Evolutionary conservation across 1,140 invertebrate genomes (phyloP).

Genomic region (Drosophila eugracilis): DNA sequence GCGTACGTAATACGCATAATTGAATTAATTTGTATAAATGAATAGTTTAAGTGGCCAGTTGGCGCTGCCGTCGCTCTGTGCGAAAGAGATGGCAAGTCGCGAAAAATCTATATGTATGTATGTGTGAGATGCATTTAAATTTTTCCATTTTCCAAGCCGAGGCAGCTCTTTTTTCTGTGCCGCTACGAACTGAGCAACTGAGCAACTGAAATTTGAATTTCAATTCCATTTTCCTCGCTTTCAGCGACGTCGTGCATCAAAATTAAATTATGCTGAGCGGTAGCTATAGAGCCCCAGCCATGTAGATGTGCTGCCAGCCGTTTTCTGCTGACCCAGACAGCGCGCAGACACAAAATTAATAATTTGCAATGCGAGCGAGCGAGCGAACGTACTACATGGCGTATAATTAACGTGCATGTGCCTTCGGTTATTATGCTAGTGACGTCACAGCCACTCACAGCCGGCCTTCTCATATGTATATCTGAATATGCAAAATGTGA

Average conservation of each 20-base stretch:
- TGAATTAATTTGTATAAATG: conserved; percentile 84
- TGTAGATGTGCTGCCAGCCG: too few species aligned
- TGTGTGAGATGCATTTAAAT: conserved; percentile 74
- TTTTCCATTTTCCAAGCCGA: conserved; percentile 69
- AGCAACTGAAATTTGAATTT: conserved; percentile 77
- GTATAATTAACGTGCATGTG: conserved; percentile 83
- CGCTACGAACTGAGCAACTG: conserved; percentile 43
- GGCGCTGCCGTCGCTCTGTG: conserved; percentile 37
- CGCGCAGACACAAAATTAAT: conserved; percentile 79
- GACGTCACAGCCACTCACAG: conserved; percentile 62
- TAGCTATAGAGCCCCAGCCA: too few species aligned
- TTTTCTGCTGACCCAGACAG: conserved; percentile 76
- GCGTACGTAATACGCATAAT: conserved; percentile 83
- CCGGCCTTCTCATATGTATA: conserved; percentile 8
- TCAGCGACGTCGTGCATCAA: conserved; percentile 65
- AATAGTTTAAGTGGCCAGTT: conserved; percentile 81
- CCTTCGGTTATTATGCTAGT: conserved; percentile 71
- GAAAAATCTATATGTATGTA: conserved; percentile 39
- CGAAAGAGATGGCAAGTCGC: conserved; percentile 44
- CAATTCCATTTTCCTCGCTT: conserved; percentile 63
- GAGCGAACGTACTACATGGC: conserved; percentile 66
- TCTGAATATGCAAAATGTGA: conserved; percentile 70
- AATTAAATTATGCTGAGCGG: conserved; percentile 79
- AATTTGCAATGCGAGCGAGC: conserved; percentile 51
- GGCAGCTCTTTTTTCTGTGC: conserved; percentile 29